These are phyloP conservation scores for Platycheirus albimanus DNA, from an alignment of 2,888 invertebrate genomes.

Conservation along the genomic window DNA sequence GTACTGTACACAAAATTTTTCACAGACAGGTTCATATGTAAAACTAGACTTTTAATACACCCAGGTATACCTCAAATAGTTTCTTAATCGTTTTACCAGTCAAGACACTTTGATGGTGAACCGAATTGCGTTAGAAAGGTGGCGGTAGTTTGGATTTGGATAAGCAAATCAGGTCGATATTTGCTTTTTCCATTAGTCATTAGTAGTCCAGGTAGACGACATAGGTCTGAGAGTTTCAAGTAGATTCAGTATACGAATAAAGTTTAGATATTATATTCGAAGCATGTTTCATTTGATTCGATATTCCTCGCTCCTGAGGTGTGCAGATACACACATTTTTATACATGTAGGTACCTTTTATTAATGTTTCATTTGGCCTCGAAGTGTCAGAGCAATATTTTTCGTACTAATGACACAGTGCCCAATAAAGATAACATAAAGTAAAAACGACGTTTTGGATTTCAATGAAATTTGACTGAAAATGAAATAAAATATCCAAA, in stretches of 20 bases:
- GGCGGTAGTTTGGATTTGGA: not conserved
- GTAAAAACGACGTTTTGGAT: not conserved
- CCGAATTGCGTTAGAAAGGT: not conserved
- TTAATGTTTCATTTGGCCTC: conserved; percentile 1
- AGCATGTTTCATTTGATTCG: not conserved
- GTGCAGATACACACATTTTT: not conserved
- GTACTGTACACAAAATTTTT: not conserved
- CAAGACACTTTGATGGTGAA: not conserved
- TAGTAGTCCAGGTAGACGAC: not conserved
- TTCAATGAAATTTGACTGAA: conserved; percentile 16
- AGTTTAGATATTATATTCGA: not conserved
- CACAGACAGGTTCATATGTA: not conserved
- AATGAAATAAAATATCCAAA: conserved; percentile 4
- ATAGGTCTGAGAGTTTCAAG: not conserved
- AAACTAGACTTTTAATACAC: not conserved
- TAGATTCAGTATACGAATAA: not conserved
- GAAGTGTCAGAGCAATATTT: conserved; percentile 17
- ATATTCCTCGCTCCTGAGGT: not conserved
- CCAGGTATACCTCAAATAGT: not conserved
- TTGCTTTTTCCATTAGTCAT: not conserved
- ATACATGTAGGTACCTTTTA: not conserved
- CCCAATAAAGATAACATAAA: conserved; percentile 7
- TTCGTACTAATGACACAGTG: conserved; percentile 22
- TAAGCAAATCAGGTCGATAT: conserved; percentile 1
- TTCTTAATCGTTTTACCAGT: not conserved